phyloP scores from a whole-genome alignment of 2,113 vertebrate genomes.

The Noturus placidus region DNA sequence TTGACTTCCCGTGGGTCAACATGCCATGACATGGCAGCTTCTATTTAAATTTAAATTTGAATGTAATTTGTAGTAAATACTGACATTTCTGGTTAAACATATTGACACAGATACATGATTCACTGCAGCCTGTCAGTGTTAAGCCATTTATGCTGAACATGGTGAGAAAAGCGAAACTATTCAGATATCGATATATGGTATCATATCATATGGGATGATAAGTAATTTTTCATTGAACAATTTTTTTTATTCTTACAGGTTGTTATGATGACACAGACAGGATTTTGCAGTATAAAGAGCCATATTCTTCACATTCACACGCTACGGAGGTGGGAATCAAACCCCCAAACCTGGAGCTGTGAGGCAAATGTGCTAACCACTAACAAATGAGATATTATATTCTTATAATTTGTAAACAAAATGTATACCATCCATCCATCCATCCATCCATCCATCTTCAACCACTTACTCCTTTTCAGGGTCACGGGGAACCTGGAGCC shows the following conservation, averaged over 20 bases:
- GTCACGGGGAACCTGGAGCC: no score
- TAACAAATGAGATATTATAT: no score
- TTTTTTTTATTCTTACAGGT: not conserved
- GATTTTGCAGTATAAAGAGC: not conserved
- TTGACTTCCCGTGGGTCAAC: not conserved
- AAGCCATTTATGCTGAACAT: not conserved
- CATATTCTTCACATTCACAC: not conserved
- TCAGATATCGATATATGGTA: not conserved
- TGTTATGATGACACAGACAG: not conserved
- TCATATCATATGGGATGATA: not conserved
- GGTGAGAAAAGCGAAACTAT: no score
- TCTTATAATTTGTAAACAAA: no score
- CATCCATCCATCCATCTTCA: no score
- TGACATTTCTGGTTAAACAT: not conserved
- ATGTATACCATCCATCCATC: no score
- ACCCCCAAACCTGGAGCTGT: no score
- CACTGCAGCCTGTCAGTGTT: not conserved
- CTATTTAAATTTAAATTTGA: not conserved
- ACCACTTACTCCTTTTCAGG: no score
- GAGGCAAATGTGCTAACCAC: no score
- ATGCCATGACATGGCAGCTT: not conserved
- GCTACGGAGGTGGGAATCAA: no score
- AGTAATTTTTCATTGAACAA: no score
- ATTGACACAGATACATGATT: not conserved
- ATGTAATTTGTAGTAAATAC: not conserved